Evolutionary conservation across 2,797 vertebrate genomes (phyloP), one percentile per base, ranked within the genome.

Genomic region (Rhinogobio ventralis): DNA sequence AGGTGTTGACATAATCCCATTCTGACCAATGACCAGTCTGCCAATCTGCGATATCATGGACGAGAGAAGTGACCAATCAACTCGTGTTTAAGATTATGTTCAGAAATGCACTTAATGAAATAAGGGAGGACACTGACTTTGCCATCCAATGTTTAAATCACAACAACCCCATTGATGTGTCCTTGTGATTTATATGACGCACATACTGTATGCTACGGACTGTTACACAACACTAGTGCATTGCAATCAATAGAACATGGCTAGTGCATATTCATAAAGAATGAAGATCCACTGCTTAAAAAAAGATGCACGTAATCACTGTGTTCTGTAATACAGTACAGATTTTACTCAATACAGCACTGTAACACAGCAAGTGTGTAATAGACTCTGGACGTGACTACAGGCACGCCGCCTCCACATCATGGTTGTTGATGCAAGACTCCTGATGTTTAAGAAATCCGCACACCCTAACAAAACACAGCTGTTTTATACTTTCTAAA

Each of bases 1-100:
- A 0, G 98, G 98, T 0, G 98, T 99, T 88, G 98, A 99, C 91
- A 99, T 97, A 91, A 99, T 99, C 73, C 98, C 98, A 81, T 99
- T 95, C 93, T 99, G 97, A 86, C 98, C 98, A 25, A 99, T 97
- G 49, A 99, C 97, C 86, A 99, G 90, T 73, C 94, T 95, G 60
- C 96, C 96, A 42, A 99, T 97, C 98, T 99, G 91, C 86, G 89
- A 66, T 45, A 55, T 55, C 42, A 33, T n/a, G 13, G 15, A 62
- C 0, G 23, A 86, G 3, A 89, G 19, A 51, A 76, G 20, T 82
- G 67, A 64, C 78, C 23, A 20, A 28, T 71, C 8, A 84, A 55
- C 42, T 64, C 66, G 28, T 39, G 17, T 33, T 10, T 5, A 62
- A 62, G 19, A 46, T 42, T 28, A 57, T 62, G 53, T 30, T 74